Conservation (phyloP, 2,888 invertebrate genomes). For the Petrolisthes manimaculis region DNA sequence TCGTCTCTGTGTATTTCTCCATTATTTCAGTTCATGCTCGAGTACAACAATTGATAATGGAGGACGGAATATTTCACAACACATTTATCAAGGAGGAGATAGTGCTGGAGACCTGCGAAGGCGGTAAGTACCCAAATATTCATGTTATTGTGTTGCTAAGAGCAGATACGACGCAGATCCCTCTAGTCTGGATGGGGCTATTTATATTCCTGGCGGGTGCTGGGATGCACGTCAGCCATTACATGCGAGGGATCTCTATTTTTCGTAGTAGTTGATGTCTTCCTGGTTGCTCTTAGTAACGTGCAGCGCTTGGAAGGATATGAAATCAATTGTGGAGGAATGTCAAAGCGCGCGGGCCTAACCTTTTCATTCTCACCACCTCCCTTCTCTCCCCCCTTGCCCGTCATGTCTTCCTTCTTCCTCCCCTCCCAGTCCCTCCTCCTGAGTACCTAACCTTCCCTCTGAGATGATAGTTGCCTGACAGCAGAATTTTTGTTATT, state of each 20-base stretch:
- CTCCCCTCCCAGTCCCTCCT: background rate
- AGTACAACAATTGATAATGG: background rate
- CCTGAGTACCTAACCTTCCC: background rate
- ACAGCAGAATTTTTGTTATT: background rate
- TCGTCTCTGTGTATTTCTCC: background rate
- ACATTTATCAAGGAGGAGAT: background rate
- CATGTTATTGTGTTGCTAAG: background rate
- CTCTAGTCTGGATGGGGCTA: background rate
- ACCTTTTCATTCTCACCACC: background rate
- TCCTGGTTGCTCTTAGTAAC: background rate
- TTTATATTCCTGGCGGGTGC: background rate
- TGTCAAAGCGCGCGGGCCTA: constrained; percentile 11
- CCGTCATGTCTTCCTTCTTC: background rate
- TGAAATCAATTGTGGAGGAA: background rate
- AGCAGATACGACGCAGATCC: constrained; percentile 12
- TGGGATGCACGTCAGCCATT: constrained; percentile 2
- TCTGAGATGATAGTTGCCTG: background rate
- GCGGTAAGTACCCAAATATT: background rate
- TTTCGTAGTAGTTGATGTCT: background rate
- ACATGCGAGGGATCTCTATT: background rate
- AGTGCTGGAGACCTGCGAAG: background rate
- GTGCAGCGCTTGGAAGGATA: background rate
- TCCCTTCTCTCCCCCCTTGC: background rate
- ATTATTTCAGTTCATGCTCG: background rate
- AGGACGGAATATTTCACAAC: background rate